phyloP scores from a whole-genome alignment of 2,888 invertebrate species.

The Chymomyza procnemis region DNA sequence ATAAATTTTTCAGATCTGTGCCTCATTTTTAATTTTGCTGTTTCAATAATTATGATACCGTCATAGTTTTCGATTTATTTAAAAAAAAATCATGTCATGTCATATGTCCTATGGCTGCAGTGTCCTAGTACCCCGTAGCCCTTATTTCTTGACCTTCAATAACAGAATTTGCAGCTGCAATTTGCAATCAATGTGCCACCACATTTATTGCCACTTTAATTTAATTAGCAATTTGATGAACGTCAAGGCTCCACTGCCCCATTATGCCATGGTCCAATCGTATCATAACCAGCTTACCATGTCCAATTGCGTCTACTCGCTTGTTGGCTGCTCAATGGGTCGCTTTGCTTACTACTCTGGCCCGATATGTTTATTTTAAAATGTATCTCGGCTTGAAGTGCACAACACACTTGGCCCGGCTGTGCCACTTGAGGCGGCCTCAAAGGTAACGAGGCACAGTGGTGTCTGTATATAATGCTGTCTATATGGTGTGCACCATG shows the following conservation, averaged over 20 bases:
- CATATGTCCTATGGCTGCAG: no score
- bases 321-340: not conserved
- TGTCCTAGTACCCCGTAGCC: no score
- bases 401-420: slow-evolving; percentile 13
- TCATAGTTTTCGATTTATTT: no score
- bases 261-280: not conserved
- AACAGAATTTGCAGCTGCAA: not conserved
- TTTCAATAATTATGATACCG: no score
- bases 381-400: slow-evolving; percentile 42
- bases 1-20: no score
- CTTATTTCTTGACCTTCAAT: not conserved
- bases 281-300: not conserved
- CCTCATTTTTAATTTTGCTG: no score
- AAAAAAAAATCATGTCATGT: no score
- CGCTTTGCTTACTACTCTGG: not conserved
- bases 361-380: slow-evolving; percentile 55
- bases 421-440: slow-evolving; percentile 19
- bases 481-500: not conserved
- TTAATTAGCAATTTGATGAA: not conserved
- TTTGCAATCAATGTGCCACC: not conserved
- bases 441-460: not conserved
- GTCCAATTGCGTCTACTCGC: not conserved
- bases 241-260: not conserved
- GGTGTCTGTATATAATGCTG: not conserved
- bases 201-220: not conserved